A percentile compares a stretch with the other conserved stretches of the same genome.
Evolutionary conservation across 1,140 invertebrate genomes (phyloP).

Genomic region (Meloidogyne floridensis): DNA sequence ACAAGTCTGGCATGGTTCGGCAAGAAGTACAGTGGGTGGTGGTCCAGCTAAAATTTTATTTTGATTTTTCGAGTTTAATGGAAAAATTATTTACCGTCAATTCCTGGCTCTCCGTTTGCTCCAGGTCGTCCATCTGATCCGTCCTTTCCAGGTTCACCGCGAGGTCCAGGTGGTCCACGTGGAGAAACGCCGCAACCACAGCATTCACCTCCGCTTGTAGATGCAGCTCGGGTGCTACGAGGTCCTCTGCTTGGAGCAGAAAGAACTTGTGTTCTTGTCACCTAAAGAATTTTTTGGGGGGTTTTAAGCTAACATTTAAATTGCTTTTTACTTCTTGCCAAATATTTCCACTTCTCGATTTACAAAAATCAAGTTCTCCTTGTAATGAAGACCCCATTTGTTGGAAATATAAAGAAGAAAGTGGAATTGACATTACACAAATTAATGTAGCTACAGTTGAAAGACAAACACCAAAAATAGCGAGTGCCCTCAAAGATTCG

Average conservation of each 20-base stretch:
- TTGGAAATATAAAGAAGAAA: conserved; percentile 59
- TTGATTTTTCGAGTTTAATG: not conserved
- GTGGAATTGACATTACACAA: conserved; percentile 65
- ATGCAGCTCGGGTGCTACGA: not conserved
- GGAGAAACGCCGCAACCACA: conserved; percentile 45
- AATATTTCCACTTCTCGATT: conserved; percentile 50
- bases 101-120: conserved; percentile 8
- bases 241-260: conserved; percentile 39
- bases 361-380: conserved; percentile 51
- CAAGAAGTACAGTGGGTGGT: not conserved
- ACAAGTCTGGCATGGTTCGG: not conserved
- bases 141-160: conserved; percentile 35
- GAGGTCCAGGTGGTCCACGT: conserved; percentile 35
- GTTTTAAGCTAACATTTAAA: not conserved
- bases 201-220: conserved; percentile 26
- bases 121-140: conserved; percentile 22
- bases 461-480: conserved; percentile 53
- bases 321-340: conserved; percentile 44
- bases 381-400: conserved; percentile 48
- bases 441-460: conserved; percentile 62
- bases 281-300: conserved; percentile 1
- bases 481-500: conserved; percentile 39
- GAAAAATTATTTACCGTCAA: not conserved
- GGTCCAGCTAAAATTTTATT: not conserved
- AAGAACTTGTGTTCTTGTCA: conserved; percentile 50